Percentiles rank a stretch among this genome's conserved stretches.
phyloP scores from a whole-genome alignment of 2,113 vertebrate genomes.

The Choloepus hoffmanni region DNA sequence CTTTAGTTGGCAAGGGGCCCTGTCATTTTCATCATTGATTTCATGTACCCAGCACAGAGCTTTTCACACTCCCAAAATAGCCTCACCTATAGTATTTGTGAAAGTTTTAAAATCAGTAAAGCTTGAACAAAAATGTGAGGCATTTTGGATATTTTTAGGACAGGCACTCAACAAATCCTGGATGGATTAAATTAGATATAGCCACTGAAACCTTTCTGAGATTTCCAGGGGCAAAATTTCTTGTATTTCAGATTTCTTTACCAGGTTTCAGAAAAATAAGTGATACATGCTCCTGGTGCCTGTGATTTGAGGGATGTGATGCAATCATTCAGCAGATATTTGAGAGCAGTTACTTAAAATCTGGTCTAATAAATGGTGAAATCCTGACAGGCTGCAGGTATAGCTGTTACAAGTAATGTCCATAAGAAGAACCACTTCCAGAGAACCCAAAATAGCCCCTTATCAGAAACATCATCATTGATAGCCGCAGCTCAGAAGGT shows the following conservation, averaged over 20 bases:
- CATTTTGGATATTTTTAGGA: neutral
- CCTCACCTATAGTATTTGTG: neutral
- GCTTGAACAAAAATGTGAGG: neutral
- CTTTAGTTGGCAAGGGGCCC: neutral
- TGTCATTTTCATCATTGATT: neutral
- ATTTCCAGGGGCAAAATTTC: neutral
- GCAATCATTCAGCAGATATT: neutral
- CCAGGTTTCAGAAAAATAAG: neutral
- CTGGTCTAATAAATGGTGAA: neutral
- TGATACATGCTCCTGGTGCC: neutral
- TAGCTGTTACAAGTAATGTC: neutral
- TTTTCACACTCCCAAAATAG: neutral
- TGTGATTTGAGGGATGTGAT: neutral
- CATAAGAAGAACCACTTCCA: too few relatives aligned
- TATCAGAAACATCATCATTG: neutral
- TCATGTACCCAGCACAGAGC: neutral
- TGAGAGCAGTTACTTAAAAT: neutral
- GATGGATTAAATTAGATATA: neutral
- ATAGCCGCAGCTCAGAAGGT: neutral
- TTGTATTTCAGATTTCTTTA: neutral
- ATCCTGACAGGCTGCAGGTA: neutral
- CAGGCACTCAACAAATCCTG: neutral
- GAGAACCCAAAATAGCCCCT: neutral
- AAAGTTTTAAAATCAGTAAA: neutral
- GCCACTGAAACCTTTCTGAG: neutral